Evolutionary conservation across 2,113 vertebrate genomes (phyloP).

Genomic region (Montifringilla adamsi): DNA sequence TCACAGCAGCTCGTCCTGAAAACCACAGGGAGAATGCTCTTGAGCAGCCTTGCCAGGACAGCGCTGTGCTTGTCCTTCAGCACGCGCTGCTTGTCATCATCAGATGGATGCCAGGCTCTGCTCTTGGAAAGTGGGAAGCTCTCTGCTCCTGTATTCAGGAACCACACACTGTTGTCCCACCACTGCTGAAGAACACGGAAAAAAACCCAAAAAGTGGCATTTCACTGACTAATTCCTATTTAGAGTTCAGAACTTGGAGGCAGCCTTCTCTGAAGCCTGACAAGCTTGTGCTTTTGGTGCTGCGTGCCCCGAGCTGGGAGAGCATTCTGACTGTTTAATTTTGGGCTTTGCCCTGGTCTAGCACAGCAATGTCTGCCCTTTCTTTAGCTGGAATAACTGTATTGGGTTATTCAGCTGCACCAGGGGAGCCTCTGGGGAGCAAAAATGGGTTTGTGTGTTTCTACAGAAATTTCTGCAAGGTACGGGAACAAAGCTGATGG

Average conservation of each 20-base stretch:
- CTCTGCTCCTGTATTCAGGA: background rate
- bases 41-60: background rate
- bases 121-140: background rate
- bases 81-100: too few relatives aligned
- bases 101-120: background rate
- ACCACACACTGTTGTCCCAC: background rate
- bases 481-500: background rate
- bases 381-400: background rate
- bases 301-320: fast-evolving
- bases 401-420: background rate
- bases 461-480: background rate
- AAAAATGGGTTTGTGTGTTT: background rate
- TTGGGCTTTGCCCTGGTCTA: background rate
- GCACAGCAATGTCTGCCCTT: background rate
- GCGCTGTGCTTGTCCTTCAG: fast-evolving
- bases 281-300: fast-evolving
- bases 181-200: background rate
- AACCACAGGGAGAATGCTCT: background rate
- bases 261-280: background rate
- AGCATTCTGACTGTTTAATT: background rate
- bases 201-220: fast-evolving
- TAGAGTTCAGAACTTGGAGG: background rate
- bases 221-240: background rate
- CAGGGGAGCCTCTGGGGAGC: background rate
- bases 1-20: background rate